phyloP scores from a whole-genome alignment of 2,888 invertebrate species.

The Polyommatus iphigenia region DNA sequence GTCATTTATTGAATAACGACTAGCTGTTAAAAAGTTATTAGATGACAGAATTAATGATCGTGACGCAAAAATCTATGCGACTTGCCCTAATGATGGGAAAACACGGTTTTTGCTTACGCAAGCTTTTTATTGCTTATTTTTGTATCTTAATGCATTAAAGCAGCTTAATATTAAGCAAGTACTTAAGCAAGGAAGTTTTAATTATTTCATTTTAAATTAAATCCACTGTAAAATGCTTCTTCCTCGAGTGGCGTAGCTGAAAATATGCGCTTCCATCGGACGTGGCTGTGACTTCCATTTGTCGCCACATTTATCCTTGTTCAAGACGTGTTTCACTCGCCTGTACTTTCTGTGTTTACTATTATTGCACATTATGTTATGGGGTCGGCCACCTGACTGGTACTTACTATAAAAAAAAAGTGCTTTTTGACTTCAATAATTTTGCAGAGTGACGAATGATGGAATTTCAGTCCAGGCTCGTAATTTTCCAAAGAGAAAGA shows the following conservation, averaged over 20 bases:
- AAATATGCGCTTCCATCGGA: background rate
- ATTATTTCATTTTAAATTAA: background rate
- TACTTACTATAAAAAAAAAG: too few species aligned
- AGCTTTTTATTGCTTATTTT: background rate
- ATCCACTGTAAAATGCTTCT: background rate
- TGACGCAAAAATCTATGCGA: background rate
- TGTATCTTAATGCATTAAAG: background rate
- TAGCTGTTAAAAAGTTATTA: background rate
- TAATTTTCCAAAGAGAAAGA: too few species aligned
- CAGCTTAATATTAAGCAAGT: background rate
- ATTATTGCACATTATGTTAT: constrained; percentile 10
- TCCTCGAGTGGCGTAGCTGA: background rate
- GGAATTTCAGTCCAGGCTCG: background rate
- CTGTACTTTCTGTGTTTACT: constrained; percentile 21
- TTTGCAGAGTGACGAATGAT: background rate
- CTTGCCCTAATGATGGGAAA: background rate
- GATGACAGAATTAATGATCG: background rate
- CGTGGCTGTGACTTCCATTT: constrained; percentile 7
- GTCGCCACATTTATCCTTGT: constrained; percentile 29
- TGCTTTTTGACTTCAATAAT: too few species aligned
- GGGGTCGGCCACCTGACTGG: too few species aligned
- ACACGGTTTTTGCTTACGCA: background rate
- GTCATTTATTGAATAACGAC: background rate
- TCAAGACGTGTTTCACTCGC: constrained; percentile 20
- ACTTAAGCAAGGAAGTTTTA: background rate